Conservation (phyloP, 2,797 vertebrate genomes). For the Helarctos malayanus region DNA sequence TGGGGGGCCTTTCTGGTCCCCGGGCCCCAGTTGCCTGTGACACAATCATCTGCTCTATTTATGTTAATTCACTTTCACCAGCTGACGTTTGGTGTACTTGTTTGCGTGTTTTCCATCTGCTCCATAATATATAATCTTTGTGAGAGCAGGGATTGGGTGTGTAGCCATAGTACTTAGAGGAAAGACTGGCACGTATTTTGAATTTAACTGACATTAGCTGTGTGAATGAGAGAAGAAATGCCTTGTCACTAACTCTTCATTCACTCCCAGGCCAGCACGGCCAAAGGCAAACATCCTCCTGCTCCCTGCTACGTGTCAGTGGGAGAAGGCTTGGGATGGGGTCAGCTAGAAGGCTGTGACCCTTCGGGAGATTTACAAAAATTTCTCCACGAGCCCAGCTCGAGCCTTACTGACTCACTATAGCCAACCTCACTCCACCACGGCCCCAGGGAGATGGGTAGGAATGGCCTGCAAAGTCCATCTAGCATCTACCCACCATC, state of each 20-base stretch:
- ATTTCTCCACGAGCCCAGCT: neutral
- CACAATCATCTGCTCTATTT: neutral
- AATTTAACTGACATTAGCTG: neutral
- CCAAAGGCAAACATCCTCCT: neutral
- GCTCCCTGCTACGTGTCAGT: accelerated
- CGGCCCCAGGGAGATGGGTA: accelerated
- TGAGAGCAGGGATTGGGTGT: neutral
- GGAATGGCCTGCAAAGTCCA: neutral
- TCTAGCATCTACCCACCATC: accelerated
- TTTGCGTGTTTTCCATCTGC: neutral
- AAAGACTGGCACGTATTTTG: accelerated
- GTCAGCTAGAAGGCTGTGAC: neutral
- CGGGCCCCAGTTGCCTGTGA: neutral
- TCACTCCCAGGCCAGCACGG: neutral
- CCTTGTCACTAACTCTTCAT: neutral
- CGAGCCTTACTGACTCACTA: neutral
- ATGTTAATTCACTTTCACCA: neutral
- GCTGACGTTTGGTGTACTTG: neutral
- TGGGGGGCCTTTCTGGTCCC: neutral
- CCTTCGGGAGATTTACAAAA: neutral
- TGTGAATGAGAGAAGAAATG: neutral
- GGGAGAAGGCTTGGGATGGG: accelerated
- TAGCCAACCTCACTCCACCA: neutral
- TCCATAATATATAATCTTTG: neutral
- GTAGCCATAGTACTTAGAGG: neutral